Conservation (phyloP, 2,113 vertebrate genomes). For the Nibea albiflora region DNA sequence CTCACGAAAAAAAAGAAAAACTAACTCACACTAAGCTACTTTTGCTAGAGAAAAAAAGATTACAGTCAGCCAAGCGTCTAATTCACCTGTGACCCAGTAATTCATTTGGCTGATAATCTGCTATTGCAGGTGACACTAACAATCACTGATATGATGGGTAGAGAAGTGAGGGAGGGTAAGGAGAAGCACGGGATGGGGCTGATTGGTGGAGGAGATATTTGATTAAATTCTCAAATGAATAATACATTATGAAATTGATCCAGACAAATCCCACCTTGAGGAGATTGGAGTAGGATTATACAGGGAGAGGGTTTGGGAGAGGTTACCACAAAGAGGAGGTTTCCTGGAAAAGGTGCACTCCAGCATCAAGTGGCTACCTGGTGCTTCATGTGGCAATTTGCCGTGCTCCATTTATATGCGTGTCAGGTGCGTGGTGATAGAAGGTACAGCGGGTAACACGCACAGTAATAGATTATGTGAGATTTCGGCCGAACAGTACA, state of each 20-base stretch:
- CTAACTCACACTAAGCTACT: conserved; percentile 67
- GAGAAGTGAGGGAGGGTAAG: conserved; percentile 22
- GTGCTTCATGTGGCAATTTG: conserved; percentile 50
- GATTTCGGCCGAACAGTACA: background rate
- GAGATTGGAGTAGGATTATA: conserved; percentile 71
- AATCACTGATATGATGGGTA: conserved; percentile 67
- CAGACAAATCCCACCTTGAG: conserved; percentile 77
- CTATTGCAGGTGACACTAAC: conserved; percentile 74
- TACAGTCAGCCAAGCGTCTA: conserved; percentile 68
- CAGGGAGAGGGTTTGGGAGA: conserved; percentile 36
- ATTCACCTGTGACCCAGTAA: conserved; percentile 81
- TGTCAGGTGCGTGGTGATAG: conserved; percentile 4
- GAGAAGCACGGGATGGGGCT: conserved; percentile 28
- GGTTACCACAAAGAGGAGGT: conserved; percentile 44
- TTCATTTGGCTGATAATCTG: conserved; percentile 80
- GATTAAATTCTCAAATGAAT: conserved; percentile 81
- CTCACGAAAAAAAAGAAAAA: conserved; percentile 4
- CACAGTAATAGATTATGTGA: conserved; percentile 15
- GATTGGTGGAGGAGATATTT: conserved; percentile 66
- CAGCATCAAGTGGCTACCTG: conserved; percentile 54
- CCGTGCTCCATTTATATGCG: conserved; percentile 30
- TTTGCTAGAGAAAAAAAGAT: conserved; percentile 66
- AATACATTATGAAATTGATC: conserved; percentile 80
- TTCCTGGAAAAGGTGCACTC: conserved; percentile 57
- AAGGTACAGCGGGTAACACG: background rate